phyloP scores from a whole-genome alignment of 2,888 invertebrate species.

The Lumbricus terrestris region DNA sequence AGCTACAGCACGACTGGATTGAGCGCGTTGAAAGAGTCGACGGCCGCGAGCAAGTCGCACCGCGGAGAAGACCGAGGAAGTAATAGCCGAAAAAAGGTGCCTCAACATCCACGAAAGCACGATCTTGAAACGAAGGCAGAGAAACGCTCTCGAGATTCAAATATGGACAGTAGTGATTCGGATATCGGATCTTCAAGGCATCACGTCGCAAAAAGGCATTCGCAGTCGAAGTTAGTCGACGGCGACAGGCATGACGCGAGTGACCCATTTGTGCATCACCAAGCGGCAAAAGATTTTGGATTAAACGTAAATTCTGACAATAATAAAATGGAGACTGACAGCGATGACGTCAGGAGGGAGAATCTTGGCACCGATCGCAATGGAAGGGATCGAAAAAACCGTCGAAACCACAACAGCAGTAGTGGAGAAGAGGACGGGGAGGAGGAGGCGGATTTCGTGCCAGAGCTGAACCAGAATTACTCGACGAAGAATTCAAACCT shows the following conservation, averaged over 20 bases:
- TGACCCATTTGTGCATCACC: background rate
- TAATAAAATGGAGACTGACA: background rate
- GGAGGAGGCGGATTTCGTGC: background rate
- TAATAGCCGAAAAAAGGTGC: background rate
- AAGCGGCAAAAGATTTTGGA: background rate
- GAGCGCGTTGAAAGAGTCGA: background rate
- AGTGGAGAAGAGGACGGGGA: background rate
- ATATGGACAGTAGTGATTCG: slow-evolving; percentile 5
- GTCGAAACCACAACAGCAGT: background rate
- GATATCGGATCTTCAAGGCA: background rate
- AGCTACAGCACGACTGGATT: background rate
- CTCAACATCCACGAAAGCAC: background rate
- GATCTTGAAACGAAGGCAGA: background rate
- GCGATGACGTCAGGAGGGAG: background rate
- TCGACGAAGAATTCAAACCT: background rate
- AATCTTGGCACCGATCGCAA: background rate
- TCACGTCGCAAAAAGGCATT: background rate
- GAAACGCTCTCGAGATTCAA: background rate
- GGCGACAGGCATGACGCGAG: background rate
- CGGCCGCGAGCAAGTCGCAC: background rate
- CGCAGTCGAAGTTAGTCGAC: background rate
- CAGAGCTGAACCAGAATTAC: background rate
- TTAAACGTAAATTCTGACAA: background rate
- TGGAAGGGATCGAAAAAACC: background rate
- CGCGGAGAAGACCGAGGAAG: background rate